Evolutionary conservation across 2,888 invertebrate genomes (phyloP).

Genomic region (Dasysyrphus tricinctus): DNA sequence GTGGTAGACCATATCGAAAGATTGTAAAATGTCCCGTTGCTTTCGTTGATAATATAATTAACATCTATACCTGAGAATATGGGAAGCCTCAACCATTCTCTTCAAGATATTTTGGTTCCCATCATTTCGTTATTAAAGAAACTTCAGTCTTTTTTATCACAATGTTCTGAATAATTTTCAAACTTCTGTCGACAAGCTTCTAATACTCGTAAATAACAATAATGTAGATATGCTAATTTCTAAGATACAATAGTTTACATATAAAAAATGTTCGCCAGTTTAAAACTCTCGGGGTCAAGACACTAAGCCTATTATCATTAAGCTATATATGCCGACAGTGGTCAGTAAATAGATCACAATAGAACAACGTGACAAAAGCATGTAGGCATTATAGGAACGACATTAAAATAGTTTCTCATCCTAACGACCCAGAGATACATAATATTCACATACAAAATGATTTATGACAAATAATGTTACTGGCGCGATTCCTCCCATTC

Average conservation of each 20-base stretch:
- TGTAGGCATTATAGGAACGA: too few species aligned
- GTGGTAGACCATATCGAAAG: too few species aligned
- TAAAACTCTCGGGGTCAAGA: background rate
- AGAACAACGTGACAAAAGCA: slow-evolving; percentile 1
- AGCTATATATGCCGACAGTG: background rate
- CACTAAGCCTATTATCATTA: background rate
- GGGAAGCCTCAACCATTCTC: too few species aligned
- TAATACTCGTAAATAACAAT: background rate
- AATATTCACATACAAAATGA: slow-evolving; percentile 27
- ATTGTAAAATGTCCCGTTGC: too few species aligned
- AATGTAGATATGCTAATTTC: background rate
- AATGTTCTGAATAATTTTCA: background rate
- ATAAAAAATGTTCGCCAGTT: background rate
- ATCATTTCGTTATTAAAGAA: background rate
- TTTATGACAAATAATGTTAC: slow-evolving; percentile 20
- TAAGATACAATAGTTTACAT: background rate
- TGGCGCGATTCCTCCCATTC: background rate
- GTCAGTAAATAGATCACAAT: slow-evolving; percentile 28
- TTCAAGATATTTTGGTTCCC: too few species aligned
- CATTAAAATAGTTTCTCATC: slow-evolving; percentile 26
- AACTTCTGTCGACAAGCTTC: background rate
- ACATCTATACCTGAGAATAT: too few species aligned
- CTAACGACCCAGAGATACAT: background rate
- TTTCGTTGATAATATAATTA: too few species aligned
- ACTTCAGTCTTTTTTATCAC: background rate